Conservation (phyloP, 2,113 vertebrate species). For the Ceyx cyanopectus region DNA sequence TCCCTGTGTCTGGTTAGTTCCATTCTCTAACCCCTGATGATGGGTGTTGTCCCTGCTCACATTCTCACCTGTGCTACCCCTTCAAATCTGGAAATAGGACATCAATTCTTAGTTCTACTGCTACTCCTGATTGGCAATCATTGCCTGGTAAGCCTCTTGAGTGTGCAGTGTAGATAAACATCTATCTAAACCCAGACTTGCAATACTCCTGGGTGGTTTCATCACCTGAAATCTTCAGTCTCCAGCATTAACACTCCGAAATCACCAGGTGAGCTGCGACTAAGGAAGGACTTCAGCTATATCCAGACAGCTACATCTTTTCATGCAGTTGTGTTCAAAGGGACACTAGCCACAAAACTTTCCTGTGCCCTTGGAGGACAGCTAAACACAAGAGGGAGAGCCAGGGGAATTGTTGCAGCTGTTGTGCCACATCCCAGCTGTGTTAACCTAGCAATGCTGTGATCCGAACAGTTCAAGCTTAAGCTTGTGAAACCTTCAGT, state of each 20-base stretch:
- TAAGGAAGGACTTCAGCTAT: not conserved
- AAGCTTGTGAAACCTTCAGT: constrained; percentile 4
- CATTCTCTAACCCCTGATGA: not conserved
- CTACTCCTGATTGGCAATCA: not conserved
- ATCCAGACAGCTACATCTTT: not conserved
- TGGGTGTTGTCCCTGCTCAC: not conserved
- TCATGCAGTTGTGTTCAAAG: not conserved
- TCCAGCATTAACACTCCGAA: not conserved
- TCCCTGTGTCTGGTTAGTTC: not conserved
- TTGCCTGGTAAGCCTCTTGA: not conserved
- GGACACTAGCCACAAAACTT: not conserved
- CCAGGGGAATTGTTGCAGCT: not conserved
- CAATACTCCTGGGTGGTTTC: constrained; percentile 12
- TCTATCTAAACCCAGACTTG: not conserved
- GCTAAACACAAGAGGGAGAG: not conserved
- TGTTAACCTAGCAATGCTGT: not conserved
- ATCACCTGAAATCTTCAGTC: not conserved
- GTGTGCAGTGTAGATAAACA: not conserved
- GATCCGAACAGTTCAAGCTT: not conserved
- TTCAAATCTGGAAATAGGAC: not conserved
- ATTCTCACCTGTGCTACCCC: not conserved
- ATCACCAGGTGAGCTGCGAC: not conserved
- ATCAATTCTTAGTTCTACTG: not conserved
- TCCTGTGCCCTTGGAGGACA: not conserved
- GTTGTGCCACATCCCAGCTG: not conserved